Conservation (phyloP, 2,888 invertebrate genomes). For the Xestia xanthographa region DNA sequence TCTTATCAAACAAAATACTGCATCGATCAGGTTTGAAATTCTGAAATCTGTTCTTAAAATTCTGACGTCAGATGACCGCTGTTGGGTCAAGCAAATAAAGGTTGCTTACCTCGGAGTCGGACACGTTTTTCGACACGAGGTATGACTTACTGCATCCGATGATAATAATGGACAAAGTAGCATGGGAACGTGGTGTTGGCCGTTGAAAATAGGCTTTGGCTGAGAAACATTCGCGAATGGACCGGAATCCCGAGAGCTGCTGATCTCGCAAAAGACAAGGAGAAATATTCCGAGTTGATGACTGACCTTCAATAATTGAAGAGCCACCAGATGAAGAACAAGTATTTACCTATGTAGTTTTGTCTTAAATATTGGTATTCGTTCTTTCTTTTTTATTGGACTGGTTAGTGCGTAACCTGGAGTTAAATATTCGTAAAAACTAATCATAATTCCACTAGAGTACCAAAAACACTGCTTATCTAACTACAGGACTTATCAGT, state of each 20-base stretch:
- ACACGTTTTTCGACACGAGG: neutral
- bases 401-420: too few species aligned
- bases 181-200: neutral
- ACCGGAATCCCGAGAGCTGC: neutral
- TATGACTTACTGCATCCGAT: neutral
- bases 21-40: neutral
- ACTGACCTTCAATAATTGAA: neutral
- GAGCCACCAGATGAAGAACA: neutral
- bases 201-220: neutral
- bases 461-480: slow-evolving; percentile 36
- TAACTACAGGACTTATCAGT: slow-evolving; percentile 27
- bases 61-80: too few species aligned
- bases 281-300: neutral
- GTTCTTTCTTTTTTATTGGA: too few species aligned
- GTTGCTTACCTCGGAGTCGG: neutral
- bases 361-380: too few species aligned
- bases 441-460: neutral
- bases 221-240: neutral
- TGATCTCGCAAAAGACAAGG: neutral
- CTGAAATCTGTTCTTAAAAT: neutral
- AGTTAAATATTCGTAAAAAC: too few species aligned
- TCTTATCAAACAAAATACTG: too few species aligned
- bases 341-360: neutral
- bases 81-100: neutral
- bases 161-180: neutral